These are phyloP conservation scores for Leuciscus waleckii DNA, from an alignment of 2,797 vertebrate genomes.

Conservation along the genomic window DNA sequence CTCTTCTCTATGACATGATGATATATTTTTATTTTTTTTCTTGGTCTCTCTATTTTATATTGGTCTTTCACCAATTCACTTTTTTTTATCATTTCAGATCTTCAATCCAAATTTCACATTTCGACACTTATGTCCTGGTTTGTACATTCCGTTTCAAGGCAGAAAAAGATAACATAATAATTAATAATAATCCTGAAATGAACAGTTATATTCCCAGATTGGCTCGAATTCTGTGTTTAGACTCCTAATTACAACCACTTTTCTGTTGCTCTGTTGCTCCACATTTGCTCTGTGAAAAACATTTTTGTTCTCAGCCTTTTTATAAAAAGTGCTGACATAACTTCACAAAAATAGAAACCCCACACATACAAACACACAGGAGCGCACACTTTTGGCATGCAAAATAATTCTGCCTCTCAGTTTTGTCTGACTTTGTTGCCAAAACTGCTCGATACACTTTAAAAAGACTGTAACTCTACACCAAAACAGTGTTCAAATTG, in stretches of 20 bases:
- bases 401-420: conserved; percentile 48
- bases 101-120: neutral
- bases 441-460: conserved; percentile 62
- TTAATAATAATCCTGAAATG: neutral
- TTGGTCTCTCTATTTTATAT: too few species aligned
- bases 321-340: conserved; percentile 23
- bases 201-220: neutral
- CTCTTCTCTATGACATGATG: neutral
- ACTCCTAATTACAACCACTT: conserved; percentile 6
- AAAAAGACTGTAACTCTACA: conserved; percentile 60
- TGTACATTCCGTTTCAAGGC: neutral
- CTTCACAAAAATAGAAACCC: conserved; percentile 24
- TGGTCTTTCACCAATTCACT: too few species aligned
- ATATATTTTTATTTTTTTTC: neutral
- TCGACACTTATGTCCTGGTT: neutral
- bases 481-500: conserved; percentile 66
- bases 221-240: neutral
- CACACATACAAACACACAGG: neutral
- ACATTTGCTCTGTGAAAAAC: neutral
- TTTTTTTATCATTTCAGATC: neutral
- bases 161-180: neutral
- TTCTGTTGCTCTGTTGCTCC: conserved; percentile 16
- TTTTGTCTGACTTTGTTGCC: conserved; percentile 44
- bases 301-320: conserved; percentile 7
- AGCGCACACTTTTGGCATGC: conserved; percentile 33